A percentile compares a stretch with the other conserved stretches of the same genome.
These are phyloP conservation scores for Lepus timidus DNA, from an alignment of 2,113 vertebrate genomes.

Conservation along the genomic window DNA sequence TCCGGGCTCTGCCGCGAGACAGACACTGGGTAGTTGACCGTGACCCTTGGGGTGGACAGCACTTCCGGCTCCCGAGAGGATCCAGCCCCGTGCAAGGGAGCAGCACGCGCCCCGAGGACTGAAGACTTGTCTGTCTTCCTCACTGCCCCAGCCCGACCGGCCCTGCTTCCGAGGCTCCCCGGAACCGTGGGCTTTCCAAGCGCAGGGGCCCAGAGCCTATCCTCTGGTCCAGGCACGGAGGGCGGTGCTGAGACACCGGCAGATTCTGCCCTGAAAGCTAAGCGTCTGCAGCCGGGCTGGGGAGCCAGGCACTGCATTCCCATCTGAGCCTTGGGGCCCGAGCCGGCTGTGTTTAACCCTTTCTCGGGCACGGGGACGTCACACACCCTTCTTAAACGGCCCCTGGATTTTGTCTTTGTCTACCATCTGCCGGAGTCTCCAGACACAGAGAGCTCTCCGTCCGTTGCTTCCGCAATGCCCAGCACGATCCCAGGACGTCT, in stretches of 20 bases:
- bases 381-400: neutral
- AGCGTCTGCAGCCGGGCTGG: neutral
- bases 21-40: neutral
- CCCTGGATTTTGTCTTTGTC: slow-evolving; percentile 46
- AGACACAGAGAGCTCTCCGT: slow-evolving; percentile 13
- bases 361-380: neutral
- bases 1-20: neutral
- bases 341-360: neutral
- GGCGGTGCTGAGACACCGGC: neutral
- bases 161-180: neutral
- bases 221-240: neutral
- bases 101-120: neutral
- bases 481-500: neutral
- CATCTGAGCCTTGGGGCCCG: neutral
- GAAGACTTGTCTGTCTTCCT: neutral
- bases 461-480: neutral
- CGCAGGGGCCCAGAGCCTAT: neutral
- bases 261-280: neutral
- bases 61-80: slow-evolving; percentile 43
- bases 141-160: neutral
- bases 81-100: neutral
- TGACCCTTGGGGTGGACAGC: neutral
- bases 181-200: neutral
- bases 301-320: neutral
- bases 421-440: neutral